Base-by-base conservation (phyloP, 2,888 invertebrate genomes). In the Biston betularia region DNA sequence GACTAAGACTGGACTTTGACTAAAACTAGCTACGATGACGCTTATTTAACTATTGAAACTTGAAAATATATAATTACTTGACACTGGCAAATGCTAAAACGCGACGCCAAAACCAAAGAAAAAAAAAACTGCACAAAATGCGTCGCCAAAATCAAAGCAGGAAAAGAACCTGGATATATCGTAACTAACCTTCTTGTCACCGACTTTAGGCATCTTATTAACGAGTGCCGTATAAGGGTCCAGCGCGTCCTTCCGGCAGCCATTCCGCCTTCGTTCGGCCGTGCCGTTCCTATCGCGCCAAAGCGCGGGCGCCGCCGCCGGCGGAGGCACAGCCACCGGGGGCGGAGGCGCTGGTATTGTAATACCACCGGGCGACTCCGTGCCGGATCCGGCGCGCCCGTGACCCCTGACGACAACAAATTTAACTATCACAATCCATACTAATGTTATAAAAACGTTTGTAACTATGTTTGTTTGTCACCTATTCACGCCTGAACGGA, bases 221-320 rank as follows among this genome's bases (percentile, higher is more conserved):
- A 93, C 93, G 34, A 94, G 88, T 48, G 92, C 92, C 12, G 92
- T 82, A 78, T 94, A 94, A 0, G 90, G 85, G 74, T 94, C 93
- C 6, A 86, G 71, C 33, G 83, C 71, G 46, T 80, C 80, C 42
- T 86, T 77, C 63, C 85, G 76, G 73, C 86, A 87, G 12, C 92
- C 91, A 79, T 91, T 92, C 64, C 89, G 84, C 10, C 86, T 78
- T 0, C 87, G 81, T 63, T 86, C 83, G 67, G 79, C 81, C 67
- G 79, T 64, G 52, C 89, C 89, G 80, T 89, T 89, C 56, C 89
- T 79, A 5, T 76, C 81, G 34, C 69, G 75, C 86, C 87, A 89
- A 66, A 75, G 65, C 72, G 67, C 50, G 73, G 57, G 66, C 53
- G 33, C 62, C 34, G 65, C 57, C 33, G 50, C 42, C 38, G 50